These are phyloP conservation scores for Pollenia amentaria DNA, from an alignment of 2,888 invertebrate genomes.

Conservation along the genomic window DNA sequence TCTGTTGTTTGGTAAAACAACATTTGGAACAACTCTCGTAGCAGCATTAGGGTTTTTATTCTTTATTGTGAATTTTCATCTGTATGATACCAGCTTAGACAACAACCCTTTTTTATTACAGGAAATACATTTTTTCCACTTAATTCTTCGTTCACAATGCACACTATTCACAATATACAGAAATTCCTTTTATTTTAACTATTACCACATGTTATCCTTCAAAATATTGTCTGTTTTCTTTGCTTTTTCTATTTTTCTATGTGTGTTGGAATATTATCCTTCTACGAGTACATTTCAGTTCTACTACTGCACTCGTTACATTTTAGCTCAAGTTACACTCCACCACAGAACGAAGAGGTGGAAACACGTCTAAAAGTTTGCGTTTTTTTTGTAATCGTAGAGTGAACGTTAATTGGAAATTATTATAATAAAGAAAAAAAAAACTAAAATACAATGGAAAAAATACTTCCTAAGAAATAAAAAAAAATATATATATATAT, in stretches of 20 bases:
- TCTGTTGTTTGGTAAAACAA: too few species aligned
- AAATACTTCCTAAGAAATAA: constrained; percentile 32
- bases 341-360: constrained; percentile 76
- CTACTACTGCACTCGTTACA: constrained; percentile 71
- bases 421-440: constrained; percentile 60
- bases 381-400: constrained; percentile 72
- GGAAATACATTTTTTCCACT: constrained; percentile 1
- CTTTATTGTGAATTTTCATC: constrained; percentile 14
- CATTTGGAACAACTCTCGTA: too few species aligned
- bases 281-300: constrained; percentile 54
- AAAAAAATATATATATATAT: constrained; percentile 12
- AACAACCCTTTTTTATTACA: background rate
- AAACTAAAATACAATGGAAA: constrained; percentile 21
- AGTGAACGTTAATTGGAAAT: constrained; percentile 67
- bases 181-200: constrained; percentile 13
- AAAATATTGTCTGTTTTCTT: background rate
- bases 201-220: constrained; percentile 61
- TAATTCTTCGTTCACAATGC: background rate
- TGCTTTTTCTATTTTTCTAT: constrained; percentile 7
- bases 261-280: constrained; percentile 63
- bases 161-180: constrained; percentile 54
- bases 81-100: background rate
- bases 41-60: background rate
- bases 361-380: constrained; percentile 74
- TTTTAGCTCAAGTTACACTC: constrained; percentile 75